Percentiles rank a stretch among this genome's conserved stretches.
These are phyloP conservation scores for Xenopus petersii DNA, from an alignment of 2,797 vertebrate species.

Conservation along the genomic window DNA sequence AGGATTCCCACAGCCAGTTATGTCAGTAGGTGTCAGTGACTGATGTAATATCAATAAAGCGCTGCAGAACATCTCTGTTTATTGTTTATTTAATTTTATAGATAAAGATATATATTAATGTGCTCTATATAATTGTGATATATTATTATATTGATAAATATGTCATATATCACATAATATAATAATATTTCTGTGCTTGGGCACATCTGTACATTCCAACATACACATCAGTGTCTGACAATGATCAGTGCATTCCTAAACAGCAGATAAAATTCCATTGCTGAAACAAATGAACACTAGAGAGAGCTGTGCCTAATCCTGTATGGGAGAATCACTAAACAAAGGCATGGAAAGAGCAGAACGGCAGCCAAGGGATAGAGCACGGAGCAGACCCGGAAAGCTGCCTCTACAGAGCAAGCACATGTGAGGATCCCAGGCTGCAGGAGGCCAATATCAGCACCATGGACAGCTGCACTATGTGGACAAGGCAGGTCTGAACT, in stretches of 20 bases:
- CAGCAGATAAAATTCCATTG: conserved; percentile 34
- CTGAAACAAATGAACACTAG: conserved; percentile 33
- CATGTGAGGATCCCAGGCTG: conserved; percentile 4
- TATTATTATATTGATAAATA: too few relatives aligned
- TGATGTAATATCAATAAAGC: too few relatives aligned
- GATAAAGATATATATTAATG: too few relatives aligned
- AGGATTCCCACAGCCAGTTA: too few relatives aligned
- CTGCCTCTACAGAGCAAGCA: conserved; percentile 12
- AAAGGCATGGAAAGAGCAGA: conserved; percentile 40
- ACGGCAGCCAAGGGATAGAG: conserved; percentile 50
- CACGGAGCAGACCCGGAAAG: conserved; percentile 14
- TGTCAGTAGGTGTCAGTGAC: too few relatives aligned
- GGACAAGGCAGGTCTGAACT: conserved; percentile 30
- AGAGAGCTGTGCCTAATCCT: conserved; percentile 35
- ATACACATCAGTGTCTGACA: not conserved
- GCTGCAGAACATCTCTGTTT: too few relatives aligned
- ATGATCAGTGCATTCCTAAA: conserved; percentile 34
- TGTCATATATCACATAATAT: too few relatives aligned
- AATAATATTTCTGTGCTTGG: too few relatives aligned
- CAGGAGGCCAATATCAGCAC: conserved; percentile 3
- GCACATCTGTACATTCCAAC: too few relatives aligned
- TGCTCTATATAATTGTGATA: too few relatives aligned
- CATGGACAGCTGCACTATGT: conserved; percentile 5
- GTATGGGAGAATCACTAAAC: conserved; percentile 27
- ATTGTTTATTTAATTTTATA: too few relatives aligned